These are phyloP conservation scores for Drosophila lini DNA, from an alignment of 1,140 invertebrate genomes.

Conservation along the genomic window DNA sequence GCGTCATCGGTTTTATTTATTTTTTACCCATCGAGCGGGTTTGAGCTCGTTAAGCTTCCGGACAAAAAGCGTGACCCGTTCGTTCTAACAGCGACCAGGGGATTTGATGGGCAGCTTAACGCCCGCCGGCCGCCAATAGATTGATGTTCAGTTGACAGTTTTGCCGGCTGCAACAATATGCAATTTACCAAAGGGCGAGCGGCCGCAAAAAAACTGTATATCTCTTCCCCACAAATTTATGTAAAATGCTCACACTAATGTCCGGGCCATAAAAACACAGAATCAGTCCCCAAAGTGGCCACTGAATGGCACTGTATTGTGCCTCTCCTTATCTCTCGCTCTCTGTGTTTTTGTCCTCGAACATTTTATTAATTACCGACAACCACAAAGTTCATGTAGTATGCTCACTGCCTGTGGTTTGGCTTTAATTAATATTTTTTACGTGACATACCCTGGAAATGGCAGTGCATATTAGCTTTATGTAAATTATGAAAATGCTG, in stretches of 20 bases:
- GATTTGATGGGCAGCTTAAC: conserved; percentile 70
- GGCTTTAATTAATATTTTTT: conserved; percentile 77
- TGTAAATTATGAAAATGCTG: not conserved
- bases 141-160: conserved; percentile 79
- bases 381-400: conserved; percentile 72
- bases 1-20: conserved; percentile 63
- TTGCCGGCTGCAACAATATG: conserved; percentile 59
- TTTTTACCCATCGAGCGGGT: conserved; percentile 39
- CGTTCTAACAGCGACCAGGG: conserved; percentile 56
- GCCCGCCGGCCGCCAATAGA: conserved; percentile 66
- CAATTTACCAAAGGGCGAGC: conserved; percentile 36
- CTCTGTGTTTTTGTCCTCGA: conserved; percentile 25
- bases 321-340: not conserved
- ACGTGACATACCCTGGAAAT: conserved; percentile 8
- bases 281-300: conserved; percentile 59
- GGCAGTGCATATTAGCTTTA: conserved; percentile 4
- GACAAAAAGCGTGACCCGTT: conserved; percentile 66
- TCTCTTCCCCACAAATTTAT: conserved; percentile 13
- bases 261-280: conserved; percentile 28
- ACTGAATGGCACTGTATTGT: conserved; percentile 31
- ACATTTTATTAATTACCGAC: conserved; percentile 73
- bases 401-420: conserved; percentile 61
- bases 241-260: conserved; percentile 62
- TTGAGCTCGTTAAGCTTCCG: conserved; percentile 67
- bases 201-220: not conserved